phyloP scores from a whole-genome alignment of 2,888 invertebrate genomes.

The Patella caerulea region DNA sequence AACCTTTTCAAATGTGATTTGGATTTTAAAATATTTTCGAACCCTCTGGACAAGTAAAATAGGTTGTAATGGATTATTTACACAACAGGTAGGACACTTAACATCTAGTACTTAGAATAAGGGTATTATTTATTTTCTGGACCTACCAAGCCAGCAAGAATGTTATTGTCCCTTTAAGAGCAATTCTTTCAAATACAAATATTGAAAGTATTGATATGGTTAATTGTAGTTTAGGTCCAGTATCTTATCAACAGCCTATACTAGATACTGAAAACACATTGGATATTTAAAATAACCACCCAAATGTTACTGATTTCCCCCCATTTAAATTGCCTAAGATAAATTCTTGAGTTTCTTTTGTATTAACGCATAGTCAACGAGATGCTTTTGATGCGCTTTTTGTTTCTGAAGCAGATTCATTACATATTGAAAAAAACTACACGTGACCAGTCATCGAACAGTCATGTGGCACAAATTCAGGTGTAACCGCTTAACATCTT shows the following conservation, averaged over 20 bases:
- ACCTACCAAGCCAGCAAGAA: too few species aligned
- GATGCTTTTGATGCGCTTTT: not conserved
- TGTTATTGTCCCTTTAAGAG: not conserved
- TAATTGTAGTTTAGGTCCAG: not conserved
- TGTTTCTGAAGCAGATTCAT: not conserved
- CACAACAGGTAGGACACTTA: too few species aligned
- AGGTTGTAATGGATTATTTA: too few species aligned
- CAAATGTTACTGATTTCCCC: not conserved
- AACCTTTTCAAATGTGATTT: too few species aligned
- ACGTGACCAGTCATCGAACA: not conserved
- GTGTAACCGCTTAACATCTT: not conserved
- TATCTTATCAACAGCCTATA: too few species aligned
- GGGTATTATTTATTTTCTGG: too few species aligned
- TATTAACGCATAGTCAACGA: not conserved
- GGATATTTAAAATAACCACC: not conserved
- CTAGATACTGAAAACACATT: not conserved
- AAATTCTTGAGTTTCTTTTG: not conserved
- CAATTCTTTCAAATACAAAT: not conserved
- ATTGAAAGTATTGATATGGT: not conserved
- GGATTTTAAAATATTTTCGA: too few species aligned
- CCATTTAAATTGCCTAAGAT: not conserved
- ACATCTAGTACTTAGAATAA: too few species aligned
- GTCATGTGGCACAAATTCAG: conserved; percentile 9
- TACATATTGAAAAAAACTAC: not conserved
- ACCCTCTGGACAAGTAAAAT: too few species aligned